A percentile compares a stretch with the other conserved stretches of the same genome.
These are phyloP conservation scores for Antheraea pernyi DNA, from an alignment of 1,140 invertebrate species.

Conservation along the genomic window DNA sequence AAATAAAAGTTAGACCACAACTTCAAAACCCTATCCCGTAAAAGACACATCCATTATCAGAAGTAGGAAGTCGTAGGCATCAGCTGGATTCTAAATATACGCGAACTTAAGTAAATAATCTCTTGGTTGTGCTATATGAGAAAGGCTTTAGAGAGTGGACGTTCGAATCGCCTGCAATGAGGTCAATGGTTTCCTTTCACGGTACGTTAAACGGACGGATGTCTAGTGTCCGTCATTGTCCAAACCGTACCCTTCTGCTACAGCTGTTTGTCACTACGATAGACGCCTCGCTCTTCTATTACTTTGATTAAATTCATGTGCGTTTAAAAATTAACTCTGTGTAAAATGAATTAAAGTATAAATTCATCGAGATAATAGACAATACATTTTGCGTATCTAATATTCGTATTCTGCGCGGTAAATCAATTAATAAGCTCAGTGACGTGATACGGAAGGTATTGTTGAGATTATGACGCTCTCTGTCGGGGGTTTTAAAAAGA, in stretches of 20 bases:
- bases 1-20: too few relatives aligned
- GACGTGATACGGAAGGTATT: neutral
- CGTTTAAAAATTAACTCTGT: slow-evolving; percentile 16
- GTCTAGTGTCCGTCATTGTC: slow-evolving; percentile 33
- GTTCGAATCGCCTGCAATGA: slow-evolving; percentile 12
- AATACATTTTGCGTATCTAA: slow-evolving; percentile 23
- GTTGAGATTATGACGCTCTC: neutral
- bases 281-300: slow-evolving; percentile 18
- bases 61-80: too few relatives aligned
- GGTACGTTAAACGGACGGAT: slow-evolving; percentile 34
- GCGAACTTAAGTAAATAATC: too few relatives aligned
- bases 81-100: too few relatives aligned
- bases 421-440: slow-evolving; percentile 30
- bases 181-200: slow-evolving; percentile 28
- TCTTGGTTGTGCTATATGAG: too few relatives aligned
- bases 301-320: slow-evolving; percentile 23
- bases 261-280: slow-evolving; percentile 29
- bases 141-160: too few relatives aligned
- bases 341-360: neutral
- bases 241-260: slow-evolving; percentile 19
- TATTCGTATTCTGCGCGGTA: slow-evolving; percentile 21
- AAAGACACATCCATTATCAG: too few relatives aligned
- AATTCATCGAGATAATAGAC: slow-evolving; percentile 1
- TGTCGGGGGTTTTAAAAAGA: neutral
- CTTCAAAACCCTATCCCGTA: too few relatives aligned